Percentiles rank a stretch among this genome's conserved stretches.
Evolutionary conservation across 2,888 invertebrate species (phyloP).

Genomic region (Schrankia costaestrigalis): DNA sequence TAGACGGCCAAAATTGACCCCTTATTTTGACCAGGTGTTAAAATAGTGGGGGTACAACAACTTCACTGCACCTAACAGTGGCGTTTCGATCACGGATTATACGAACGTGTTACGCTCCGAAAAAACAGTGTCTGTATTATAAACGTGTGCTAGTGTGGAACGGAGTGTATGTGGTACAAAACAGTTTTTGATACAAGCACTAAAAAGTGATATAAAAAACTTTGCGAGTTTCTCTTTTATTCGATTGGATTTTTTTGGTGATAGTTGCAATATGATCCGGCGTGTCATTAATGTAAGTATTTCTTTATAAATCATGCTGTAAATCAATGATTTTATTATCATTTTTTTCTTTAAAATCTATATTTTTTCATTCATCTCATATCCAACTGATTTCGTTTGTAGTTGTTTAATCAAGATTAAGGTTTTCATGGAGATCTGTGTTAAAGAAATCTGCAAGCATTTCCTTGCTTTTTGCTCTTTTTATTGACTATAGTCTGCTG

Average conservation of each 20-base stretch:
- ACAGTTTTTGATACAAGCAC: conserved; percentile 22
- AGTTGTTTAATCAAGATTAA: too few species aligned
- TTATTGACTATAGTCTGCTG: conserved; percentile 7
- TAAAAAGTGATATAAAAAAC: conserved; percentile 19
- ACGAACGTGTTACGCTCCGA: conserved; percentile 26
- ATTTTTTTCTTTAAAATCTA: background rate
- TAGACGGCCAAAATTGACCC: conserved; percentile 24
- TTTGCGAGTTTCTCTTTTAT: conserved; percentile 27
- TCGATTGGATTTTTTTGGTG: conserved; percentile 28
- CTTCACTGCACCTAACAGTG: conserved; percentile 12
- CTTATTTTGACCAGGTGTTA: conserved; percentile 15
- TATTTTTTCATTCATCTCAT: too few species aligned
- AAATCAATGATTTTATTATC: background rate
- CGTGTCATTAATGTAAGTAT: conserved; percentile 27
- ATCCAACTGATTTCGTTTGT: background rate
- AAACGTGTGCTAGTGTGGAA: conserved; percentile 23
- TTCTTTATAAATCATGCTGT: conserved; percentile 5
- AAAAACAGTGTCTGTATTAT: conserved; percentile 13
- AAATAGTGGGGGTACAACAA: conserved; percentile 15
- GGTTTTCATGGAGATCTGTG: too few species aligned
- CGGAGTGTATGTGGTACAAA: conserved; percentile 27
- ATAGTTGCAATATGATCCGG: conserved; percentile 21
- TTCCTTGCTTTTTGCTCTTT: too few species aligned
- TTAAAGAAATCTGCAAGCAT: too few species aligned
- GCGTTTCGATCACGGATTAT: conserved; percentile 18